Evolutionary conservation across 2,888 invertebrate genomes (phyloP).

Genomic region (Drosophila diplacantha): DNA sequence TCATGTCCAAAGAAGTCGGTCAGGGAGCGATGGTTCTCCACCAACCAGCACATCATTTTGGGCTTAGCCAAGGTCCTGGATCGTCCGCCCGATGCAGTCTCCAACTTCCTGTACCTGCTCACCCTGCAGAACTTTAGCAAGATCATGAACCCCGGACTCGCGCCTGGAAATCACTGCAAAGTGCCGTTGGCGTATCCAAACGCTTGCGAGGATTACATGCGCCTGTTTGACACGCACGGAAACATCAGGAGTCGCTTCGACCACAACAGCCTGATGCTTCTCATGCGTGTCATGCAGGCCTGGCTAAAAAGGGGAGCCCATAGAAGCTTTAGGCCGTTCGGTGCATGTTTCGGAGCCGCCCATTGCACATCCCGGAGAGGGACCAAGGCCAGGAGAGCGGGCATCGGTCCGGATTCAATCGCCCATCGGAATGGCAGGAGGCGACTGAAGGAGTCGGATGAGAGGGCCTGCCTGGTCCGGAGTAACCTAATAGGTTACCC

Average conservation of each 20-base stretch:
- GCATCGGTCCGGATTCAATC: constrained; percentile 27
- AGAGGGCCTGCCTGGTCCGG: background rate
- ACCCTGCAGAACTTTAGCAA: constrained; percentile 45
- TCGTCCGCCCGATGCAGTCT: constrained; percentile 3
- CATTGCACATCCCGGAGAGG: too few relatives aligned
- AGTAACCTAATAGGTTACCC: background rate
- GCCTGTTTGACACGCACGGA: constrained; percentile 42
- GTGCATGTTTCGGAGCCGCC: background rate
- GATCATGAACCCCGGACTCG: constrained; percentile 21
- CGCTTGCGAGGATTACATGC: constrained; percentile 28
- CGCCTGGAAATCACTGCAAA: background rate
- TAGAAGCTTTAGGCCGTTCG: rapidly evolving
- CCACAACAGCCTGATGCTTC: constrained; percentile 16
- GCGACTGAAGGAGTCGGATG: background rate
- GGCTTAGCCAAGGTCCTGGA: constrained; percentile 8
- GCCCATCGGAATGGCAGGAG: constrained; percentile 29
- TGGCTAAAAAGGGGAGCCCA: constrained; percentile 7
- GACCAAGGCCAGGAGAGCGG: constrained; percentile 8
- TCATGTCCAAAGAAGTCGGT: background rate
- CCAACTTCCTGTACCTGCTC: constrained; percentile 41
- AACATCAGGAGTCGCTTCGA: constrained; percentile 37
- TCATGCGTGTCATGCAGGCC: constrained; percentile 36
- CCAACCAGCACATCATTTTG: constrained; percentile 27
- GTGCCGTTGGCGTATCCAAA: constrained; percentile 29
- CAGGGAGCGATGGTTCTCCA: constrained; percentile 27